These are phyloP conservation scores for Caenorhabditis tropicalis DNA, from an alignment of 1,140 invertebrate species.

Conservation along the genomic window DNA sequence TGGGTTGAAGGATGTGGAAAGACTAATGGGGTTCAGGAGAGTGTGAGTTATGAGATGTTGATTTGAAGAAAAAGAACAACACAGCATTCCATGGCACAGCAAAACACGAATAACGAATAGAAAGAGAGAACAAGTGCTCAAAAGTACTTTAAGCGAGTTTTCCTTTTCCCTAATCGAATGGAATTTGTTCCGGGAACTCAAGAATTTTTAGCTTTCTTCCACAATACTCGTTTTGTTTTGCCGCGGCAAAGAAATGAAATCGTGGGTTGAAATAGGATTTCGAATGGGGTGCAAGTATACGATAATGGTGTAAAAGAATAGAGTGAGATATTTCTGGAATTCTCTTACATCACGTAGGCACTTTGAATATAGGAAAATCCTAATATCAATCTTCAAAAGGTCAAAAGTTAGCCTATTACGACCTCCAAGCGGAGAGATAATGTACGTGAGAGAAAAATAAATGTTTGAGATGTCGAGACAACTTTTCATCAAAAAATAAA, in stretches of 20 bases:
- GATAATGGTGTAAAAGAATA: background rate
- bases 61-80: background rate
- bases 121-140: conserved; percentile 16
- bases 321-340: background rate
- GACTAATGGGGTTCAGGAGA: background rate
- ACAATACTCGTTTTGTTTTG: no score
- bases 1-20: background rate
- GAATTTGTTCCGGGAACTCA: background rate
- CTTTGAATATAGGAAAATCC: background rate
- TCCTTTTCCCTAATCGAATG: background rate
- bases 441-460: background rate
- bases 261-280: background rate
- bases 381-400: background rate
- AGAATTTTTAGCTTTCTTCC: background rate
- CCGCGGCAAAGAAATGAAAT: conserved; percentile 1
- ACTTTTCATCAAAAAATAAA: conserved; percentile 36
- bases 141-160: conserved; percentile 40
- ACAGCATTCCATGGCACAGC: background rate
- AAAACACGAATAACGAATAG: background rate
- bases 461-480: background rate
- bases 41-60: conserved; percentile 16
- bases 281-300: background rate
- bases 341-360: no score
- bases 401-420: background rate
- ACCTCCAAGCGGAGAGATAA: background rate